Evolutionary conservation across 2,797 vertebrate species (phyloP).

Genomic region (Carcharodon carcharias): DNA sequence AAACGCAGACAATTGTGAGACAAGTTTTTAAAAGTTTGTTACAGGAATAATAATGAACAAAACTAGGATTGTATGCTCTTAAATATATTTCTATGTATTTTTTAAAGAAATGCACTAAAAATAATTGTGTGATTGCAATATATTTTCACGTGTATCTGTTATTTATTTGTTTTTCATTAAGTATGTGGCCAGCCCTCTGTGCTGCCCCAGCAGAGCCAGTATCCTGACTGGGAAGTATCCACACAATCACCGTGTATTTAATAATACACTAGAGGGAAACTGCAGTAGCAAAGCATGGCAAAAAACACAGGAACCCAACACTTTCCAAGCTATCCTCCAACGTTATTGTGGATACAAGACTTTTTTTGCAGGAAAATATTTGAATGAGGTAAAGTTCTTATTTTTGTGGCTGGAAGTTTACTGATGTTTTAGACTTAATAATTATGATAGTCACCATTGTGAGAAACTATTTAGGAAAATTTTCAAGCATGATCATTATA

Average conservation of each 20-base stretch:
- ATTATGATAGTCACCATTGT: background rate
- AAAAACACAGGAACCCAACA: constrained; percentile 79
- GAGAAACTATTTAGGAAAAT: background rate
- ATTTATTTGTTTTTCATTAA: constrained; percentile 42
- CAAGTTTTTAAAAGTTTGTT: background rate
- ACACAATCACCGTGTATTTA: constrained; percentile 92
- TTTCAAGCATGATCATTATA: background rate
- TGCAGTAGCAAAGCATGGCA: constrained; percentile 92
- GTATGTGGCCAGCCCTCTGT: constrained; percentile 91
- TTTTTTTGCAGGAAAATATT: constrained; percentile 93
- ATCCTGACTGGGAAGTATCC: constrained; percentile 94
- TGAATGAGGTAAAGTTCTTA: constrained; percentile 74
- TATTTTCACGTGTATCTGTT: background rate
- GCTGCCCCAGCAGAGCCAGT: constrained; percentile 91
- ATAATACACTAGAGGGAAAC: constrained; percentile 94
- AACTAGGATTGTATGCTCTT: background rate
- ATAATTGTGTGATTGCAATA: background rate
- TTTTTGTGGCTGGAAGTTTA: background rate
- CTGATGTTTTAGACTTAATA: background rate
- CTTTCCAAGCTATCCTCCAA: constrained; percentile 79
- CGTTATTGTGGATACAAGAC: constrained; percentile 77
- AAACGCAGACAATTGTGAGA: background rate
- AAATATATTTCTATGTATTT: background rate
- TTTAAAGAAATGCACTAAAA: background rate
- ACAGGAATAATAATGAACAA: background rate